Evolutionary conservation across 2,888 invertebrate species (phyloP), one percentile per base, ranked within the genome.

Genomic region (Drosophila buzzatii): DNA sequence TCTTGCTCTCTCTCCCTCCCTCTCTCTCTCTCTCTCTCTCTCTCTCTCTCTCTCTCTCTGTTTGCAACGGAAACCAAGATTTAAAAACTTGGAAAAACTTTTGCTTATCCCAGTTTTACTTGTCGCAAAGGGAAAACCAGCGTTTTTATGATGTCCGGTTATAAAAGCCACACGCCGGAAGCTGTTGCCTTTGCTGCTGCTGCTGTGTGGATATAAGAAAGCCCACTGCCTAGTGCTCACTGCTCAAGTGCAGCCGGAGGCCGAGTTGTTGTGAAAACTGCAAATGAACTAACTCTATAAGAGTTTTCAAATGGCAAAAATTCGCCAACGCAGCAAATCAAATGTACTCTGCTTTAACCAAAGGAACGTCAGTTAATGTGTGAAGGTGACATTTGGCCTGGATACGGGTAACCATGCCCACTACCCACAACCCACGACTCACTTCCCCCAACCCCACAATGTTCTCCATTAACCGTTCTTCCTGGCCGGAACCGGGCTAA

Each of bases 311-410:
- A 33, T 23, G 37, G n/a, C 45, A 23, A 31, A 27, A 16, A 18
- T n/a, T n/a, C 31, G 45, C 16, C 45, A 51, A 44, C 31, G 37
- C 45, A 18, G 20, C 45, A 65, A 58, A 61, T 44, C 31, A 69
- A 73, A 70, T 49, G 47, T 35, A 23, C 35, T 44, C 58, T 16
- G 49, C 60, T 27, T n/a, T 39, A 60, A 35, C 12, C 53, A 62
- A 49, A 27, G 33, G 12, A 49, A 51, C 53, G 74, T 55, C 59
- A 66, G 64, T 67, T 67, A 67, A 52, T 61, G 56, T 57, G 67
- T 76, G 80, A 88, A 88, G 84, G 84, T 84, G 83, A 84, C 85
- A 85, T 71, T 65, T 73, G 73, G 59, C 59, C 53, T 18, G 55
- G 35, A 33, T 16, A 18, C 56, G n/a, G 7, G 7, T 27, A 3